Conservation (phyloP, 2,113 vertebrate genomes). For the Eulemur macaco region DNA sequence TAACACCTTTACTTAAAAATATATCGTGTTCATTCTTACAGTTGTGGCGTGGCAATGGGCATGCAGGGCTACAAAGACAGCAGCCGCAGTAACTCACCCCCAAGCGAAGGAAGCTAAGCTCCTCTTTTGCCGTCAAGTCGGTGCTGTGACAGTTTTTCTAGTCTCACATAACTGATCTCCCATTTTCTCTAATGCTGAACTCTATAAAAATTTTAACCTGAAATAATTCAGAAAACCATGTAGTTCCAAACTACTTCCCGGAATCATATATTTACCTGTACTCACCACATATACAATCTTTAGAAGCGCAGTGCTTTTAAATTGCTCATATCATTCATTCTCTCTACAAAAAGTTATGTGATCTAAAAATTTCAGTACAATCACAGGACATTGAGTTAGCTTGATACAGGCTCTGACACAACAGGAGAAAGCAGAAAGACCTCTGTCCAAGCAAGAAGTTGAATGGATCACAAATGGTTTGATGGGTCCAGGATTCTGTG, state of each 20-base stretch:
- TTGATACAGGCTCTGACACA: background rate
- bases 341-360: background rate
- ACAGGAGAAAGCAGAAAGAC: background rate
- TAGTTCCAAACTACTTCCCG: background rate
- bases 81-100: background rate
- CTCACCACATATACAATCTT: background rate
- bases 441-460: background rate
- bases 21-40: background rate
- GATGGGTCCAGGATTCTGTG: background rate
- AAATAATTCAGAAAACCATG: slow-evolving; percentile 22
- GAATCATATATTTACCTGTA: slow-evolving; percentile 28
- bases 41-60: background rate
- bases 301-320: background rate
- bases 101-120: background rate
- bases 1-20: slow-evolving; percentile 12
- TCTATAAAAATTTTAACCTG: background rate
- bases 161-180: background rate
- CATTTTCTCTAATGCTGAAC: background rate
- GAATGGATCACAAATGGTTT: background rate
- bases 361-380: background rate
- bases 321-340: background rate
- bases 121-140: background rate
- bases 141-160: background rate
- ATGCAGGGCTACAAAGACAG: background rate
- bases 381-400: background rate